Conservation (phyloP, 2,888 invertebrate species). For the Fissipunctia ypsillon region DNA sequence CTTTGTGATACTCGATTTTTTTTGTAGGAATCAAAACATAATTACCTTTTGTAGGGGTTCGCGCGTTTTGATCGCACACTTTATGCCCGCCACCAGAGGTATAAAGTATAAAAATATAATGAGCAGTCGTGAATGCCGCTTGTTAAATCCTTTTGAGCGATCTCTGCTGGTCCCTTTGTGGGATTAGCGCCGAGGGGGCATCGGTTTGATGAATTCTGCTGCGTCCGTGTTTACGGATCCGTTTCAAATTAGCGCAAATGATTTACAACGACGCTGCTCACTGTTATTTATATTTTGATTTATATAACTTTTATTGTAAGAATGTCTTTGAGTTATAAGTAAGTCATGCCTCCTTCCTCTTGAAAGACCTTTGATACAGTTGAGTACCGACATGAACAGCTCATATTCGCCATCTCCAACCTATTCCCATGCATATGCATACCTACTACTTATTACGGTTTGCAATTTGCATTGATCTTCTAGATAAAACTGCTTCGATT, state of each 20-base stretch:
- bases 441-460: neutral
- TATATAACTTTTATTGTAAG: slow-evolving; percentile 71
- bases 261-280: slow-evolving; percentile 83
- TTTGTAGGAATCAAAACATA: slow-evolving; percentile 91
- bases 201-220: slow-evolving; percentile 77
- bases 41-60: slow-evolving; percentile 91
- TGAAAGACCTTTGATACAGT: slow-evolving; percentile 24
- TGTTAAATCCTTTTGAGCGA: slow-evolving; percentile 90
- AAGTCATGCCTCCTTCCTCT: slow-evolving; percentile 29
- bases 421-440: neutral
- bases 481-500: neutral
- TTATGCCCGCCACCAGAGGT: slow-evolving; percentile 85
- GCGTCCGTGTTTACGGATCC: slow-evolving; percentile 81
- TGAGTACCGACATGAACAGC: slow-evolving; percentile 12
- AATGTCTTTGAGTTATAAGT: slow-evolving; percentile 52
- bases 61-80: slow-evolving; percentile 90
- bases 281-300: slow-evolving; percentile 82
- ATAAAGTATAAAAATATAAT: slow-evolving; percentile 91
- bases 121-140: slow-evolving; percentile 88
- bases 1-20: slow-evolving; percentile 90
- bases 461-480: no score
- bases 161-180: slow-evolving; percentile 83
- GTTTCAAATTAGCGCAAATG: slow-evolving; percentile 88
- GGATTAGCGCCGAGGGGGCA: slow-evolving; percentile 82
- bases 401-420: neutral